These are phyloP conservation scores for Ischnus inquisitorius DNA, from an alignment of 2,888 invertebrate species.

Conservation along the genomic window DNA sequence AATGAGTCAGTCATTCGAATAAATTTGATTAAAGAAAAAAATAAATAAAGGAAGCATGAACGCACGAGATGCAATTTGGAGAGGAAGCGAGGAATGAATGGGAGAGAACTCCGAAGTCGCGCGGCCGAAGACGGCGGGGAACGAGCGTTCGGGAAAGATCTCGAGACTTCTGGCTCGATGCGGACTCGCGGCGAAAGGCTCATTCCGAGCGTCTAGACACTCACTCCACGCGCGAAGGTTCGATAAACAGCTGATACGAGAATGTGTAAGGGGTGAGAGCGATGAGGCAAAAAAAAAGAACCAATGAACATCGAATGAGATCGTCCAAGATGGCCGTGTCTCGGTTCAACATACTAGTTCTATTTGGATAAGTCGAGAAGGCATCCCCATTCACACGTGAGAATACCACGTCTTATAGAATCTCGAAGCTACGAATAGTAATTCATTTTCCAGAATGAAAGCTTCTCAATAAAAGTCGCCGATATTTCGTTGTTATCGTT, in stretches of 20 bases:
- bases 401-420: neutral
- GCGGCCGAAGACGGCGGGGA: conserved; percentile 7
- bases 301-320: conserved; percentile 9
- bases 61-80: neutral
- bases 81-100: neutral
- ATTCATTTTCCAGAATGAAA: too few relatives aligned
- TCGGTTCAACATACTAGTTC: neutral
- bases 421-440: neutral
- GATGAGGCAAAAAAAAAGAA: conserved; percentile 1
- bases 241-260: conserved; percentile 71
- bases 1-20: neutral
- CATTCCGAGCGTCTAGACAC: conserved; percentile 72
- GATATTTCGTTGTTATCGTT: too few relatives aligned
- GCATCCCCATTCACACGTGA: neutral
- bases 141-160: conserved; percentile 10
- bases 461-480: too few relatives aligned
- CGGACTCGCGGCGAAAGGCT: conserved; percentile 57
- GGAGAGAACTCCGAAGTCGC: neutral
- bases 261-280: conserved; percentile 11
- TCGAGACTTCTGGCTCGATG: conserved; percentile 39
- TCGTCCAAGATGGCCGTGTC: neutral
- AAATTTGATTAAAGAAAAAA: neutral
- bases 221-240: conserved; percentile 66
- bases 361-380: neutral
- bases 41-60: neutral